These are phyloP conservation scores for Misgurnus anguillicaudatus DNA, from an alignment of 2,113 vertebrate species.

Conservation along the genomic window DNA sequence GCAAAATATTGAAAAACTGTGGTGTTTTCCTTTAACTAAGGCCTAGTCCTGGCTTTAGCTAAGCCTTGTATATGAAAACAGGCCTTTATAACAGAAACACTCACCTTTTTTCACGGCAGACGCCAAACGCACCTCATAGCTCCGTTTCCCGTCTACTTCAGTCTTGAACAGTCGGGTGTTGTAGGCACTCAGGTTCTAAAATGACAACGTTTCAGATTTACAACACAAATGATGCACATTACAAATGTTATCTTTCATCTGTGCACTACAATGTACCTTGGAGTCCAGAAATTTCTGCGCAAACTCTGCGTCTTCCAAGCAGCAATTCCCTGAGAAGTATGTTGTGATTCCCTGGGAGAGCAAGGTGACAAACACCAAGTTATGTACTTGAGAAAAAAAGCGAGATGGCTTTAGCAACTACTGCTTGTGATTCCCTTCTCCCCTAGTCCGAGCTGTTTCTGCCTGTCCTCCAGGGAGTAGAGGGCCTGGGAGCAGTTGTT, in stretches of 20 bases:
- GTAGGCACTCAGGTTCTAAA: slow-evolving; percentile 87
- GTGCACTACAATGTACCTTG: slow-evolving; percentile 69
- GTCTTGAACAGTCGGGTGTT: slow-evolving; percentile 90
- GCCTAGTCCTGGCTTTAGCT: no score
- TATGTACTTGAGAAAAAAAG: not conserved
- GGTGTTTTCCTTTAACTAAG: no score
- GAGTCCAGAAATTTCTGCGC: slow-evolving; percentile 88
- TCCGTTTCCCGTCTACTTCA: slow-evolving; percentile 65
- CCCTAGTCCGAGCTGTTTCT: slow-evolving; percentile 85
- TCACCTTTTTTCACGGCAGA: slow-evolving; percentile 83
- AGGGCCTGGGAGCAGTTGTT: slow-evolving; percentile 76
- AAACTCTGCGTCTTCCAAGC: slow-evolving; percentile 85
- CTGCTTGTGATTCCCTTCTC: slow-evolving; percentile 71
- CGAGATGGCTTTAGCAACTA: not conserved
- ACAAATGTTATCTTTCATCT: not conserved
- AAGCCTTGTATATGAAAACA: no score
- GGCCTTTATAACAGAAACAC: slow-evolving; percentile 4
- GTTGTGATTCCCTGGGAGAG: slow-evolving; percentile 82
- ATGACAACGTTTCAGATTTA: not conserved
- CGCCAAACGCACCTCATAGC: slow-evolving; percentile 88
- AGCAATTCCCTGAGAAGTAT: slow-evolving; percentile 89
- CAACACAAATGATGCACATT: not conserved
- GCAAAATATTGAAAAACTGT: no score
- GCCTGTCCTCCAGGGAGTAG: slow-evolving; percentile 81
- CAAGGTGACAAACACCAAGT: not conserved